These are phyloP conservation scores for Heliconius erato DNA, from an alignment of 2,888 invertebrate species.

Conservation along the genomic window DNA sequence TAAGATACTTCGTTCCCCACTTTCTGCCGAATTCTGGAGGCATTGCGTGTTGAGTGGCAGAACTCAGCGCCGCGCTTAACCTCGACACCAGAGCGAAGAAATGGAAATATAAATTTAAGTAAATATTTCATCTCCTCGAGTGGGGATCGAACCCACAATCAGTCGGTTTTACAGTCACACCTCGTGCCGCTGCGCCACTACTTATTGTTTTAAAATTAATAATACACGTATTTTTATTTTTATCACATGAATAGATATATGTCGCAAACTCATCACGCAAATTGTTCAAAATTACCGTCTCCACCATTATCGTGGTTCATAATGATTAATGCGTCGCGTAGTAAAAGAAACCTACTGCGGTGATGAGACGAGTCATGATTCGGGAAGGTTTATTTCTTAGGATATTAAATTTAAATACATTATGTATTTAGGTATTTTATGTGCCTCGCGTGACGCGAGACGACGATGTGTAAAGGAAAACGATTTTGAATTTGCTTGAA, in stretches of 20 bases:
- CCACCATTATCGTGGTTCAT: slow-evolving; percentile 28
- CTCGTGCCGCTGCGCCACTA: too few relatives aligned
- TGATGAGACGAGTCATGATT: slow-evolving; percentile 22
- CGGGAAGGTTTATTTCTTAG: slow-evolving; percentile 14
- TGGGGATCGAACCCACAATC: too few relatives aligned
- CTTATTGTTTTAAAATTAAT: too few relatives aligned
- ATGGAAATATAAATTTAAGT: too few relatives aligned
- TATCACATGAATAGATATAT: neutral
- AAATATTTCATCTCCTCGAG: too few relatives aligned
- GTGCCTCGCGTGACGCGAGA: neutral
- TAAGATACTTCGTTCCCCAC: too few relatives aligned
- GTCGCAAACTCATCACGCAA: slow-evolving; percentile 29
- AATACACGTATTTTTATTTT: neutral
- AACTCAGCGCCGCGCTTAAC: too few relatives aligned
- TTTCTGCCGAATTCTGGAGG: too few relatives aligned
- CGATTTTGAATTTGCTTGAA: neutral
- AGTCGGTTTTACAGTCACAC: too few relatives aligned
- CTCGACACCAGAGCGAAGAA: too few relatives aligned
- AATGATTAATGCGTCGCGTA: slow-evolving; percentile 39
- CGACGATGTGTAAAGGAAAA: slow-evolving; percentile 11
- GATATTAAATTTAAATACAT: slow-evolving; percentile 29
- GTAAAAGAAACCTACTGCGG: slow-evolving; percentile 29
- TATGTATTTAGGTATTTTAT: neutral
- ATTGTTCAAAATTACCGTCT: slow-evolving; percentile 44
- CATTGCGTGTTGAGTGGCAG: too few relatives aligned